Conservation (phyloP, 2,113 vertebrate species). For the Menidia beryllina region DNA sequence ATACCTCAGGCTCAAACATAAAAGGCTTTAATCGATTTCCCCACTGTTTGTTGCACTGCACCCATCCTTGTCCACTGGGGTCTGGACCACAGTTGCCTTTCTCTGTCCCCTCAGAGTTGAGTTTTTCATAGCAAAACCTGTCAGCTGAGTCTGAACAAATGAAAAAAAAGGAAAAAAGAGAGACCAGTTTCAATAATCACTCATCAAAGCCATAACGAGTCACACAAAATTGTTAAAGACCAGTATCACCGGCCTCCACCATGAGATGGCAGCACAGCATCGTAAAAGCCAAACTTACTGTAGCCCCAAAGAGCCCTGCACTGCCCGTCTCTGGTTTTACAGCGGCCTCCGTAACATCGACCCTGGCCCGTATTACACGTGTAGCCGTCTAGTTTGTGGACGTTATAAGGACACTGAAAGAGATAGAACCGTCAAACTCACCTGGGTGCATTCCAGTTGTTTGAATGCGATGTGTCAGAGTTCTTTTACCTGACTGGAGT, state of each 20-base stretch:
- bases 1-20: not conserved
- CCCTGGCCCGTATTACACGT: constrained; percentile 93
- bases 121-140: constrained; percentile 95
- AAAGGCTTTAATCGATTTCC: constrained; percentile 53
- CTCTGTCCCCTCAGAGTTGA: constrained; percentile 95
- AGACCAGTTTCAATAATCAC: not conserved
- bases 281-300: constrained; percentile 81
- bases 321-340: constrained; percentile 93
- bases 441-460: not conserved
- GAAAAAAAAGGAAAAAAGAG: not conserved
- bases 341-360: constrained; percentile 94
- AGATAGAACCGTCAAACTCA: constrained; percentile 21
- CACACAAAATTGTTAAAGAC: not conserved
- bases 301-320: constrained; percentile 91
- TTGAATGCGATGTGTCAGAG: not conserved
- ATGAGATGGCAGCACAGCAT: not conserved
- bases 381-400: constrained; percentile 96
- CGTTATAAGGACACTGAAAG: constrained; percentile 91
- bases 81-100: constrained; percentile 94
- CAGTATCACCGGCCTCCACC: not conserved
- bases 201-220: not conserved
- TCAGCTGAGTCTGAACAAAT: constrained; percentile 86
- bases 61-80: constrained; percentile 85
- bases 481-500: constrained; percentile 91
- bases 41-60: constrained; percentile 96